phyloP scores from a whole-genome alignment of 1,140 invertebrate species.

The Dryas iulia region DNA sequence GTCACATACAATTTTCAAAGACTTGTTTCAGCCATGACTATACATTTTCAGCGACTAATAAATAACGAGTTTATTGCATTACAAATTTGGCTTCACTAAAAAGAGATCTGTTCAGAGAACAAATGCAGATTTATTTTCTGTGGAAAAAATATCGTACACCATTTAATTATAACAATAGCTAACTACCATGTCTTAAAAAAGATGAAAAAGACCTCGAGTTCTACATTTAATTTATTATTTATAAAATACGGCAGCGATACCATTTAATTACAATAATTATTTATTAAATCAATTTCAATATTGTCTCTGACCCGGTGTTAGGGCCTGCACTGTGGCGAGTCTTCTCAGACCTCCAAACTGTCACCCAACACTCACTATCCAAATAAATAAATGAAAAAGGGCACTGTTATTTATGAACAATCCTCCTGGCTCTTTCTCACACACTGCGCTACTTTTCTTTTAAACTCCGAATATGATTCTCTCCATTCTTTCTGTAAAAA shows the following conservation, averaged over 20 bases:
- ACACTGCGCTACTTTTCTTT: conserved; percentile 97
- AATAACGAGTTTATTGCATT: conserved; percentile 38
- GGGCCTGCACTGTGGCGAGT: conserved; percentile 54
- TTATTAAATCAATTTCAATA: conserved; percentile 78
- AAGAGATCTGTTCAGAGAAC: conserved; percentile 43
- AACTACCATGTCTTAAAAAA: conserved; percentile 77
- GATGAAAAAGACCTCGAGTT: conserved; percentile 73
- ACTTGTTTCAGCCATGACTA: conserved; percentile 35
- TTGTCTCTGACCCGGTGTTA: conserved; percentile 69
- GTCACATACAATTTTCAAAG: conserved; percentile 45
- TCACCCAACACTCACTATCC: conserved; percentile 75
- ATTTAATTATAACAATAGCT: conserved; percentile 77
- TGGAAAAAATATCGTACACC: conserved; percentile 75
- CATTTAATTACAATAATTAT: conserved; percentile 77
- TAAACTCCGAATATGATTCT: conserved; percentile 98
- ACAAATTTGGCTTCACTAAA: conserved; percentile 35
- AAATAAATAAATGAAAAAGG: conserved; percentile 77
- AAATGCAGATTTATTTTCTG: conserved; percentile 71
- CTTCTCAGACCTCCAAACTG: conserved; percentile 50
- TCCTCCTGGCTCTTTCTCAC: conserved; percentile 99
- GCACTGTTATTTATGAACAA: conserved; percentile 86
- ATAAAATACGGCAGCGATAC: conserved; percentile 78
- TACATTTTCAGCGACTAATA: conserved; percentile 28
- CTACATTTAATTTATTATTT: conserved; percentile 74
- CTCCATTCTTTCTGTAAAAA: conserved; percentile 97